phyloP scores from a whole-genome alignment of 2,888 invertebrate species.

The Platerodrilus igneus region DNA sequence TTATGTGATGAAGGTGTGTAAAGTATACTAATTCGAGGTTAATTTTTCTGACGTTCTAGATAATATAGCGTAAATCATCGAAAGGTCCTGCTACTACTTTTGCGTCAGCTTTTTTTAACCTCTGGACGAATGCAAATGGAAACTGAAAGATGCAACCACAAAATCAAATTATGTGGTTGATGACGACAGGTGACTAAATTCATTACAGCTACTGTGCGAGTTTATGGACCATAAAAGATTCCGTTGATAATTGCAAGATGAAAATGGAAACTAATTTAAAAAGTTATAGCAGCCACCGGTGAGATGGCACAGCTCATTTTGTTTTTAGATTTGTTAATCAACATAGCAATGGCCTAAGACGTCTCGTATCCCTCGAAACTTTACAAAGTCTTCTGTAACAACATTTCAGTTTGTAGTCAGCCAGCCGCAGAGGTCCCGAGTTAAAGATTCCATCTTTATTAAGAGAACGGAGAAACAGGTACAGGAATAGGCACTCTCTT shows the following conservation, averaged over 20 bases:
- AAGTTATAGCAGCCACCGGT: no score
- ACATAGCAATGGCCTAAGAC: no score
- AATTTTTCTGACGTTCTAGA: slow-evolving; percentile 5
- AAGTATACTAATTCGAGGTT: slow-evolving; percentile 7
- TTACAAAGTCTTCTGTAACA: no score
- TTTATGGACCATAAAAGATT: slow-evolving; percentile 29
- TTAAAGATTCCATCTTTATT: no score
- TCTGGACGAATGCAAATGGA: background rate
- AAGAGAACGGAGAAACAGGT: no score
- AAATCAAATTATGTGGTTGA: slow-evolving; percentile 14
- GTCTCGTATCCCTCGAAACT: no score
- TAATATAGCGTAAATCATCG: slow-evolving; percentile 3
- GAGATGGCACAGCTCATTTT: no score
- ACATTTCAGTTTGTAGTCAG: no score
- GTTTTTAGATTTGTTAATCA: no score
- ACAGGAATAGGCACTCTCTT: no score
- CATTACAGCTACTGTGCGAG: slow-evolving; percentile 28
- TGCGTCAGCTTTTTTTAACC: no score
- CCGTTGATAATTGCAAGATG: slow-evolving; percentile 20
- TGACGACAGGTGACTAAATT: slow-evolving; percentile 26
- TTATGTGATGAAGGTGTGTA: slow-evolving; percentile 12
- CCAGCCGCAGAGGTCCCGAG: no score
- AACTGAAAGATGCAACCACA: slow-evolving; percentile 15
- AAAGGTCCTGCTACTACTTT: slow-evolving; percentile 1
- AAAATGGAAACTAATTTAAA: slow-evolving; percentile 19